phyloP scores from a whole-genome alignment of 2,797 vertebrate genomes.

The Enteromius thamalakanensis region DNA sequence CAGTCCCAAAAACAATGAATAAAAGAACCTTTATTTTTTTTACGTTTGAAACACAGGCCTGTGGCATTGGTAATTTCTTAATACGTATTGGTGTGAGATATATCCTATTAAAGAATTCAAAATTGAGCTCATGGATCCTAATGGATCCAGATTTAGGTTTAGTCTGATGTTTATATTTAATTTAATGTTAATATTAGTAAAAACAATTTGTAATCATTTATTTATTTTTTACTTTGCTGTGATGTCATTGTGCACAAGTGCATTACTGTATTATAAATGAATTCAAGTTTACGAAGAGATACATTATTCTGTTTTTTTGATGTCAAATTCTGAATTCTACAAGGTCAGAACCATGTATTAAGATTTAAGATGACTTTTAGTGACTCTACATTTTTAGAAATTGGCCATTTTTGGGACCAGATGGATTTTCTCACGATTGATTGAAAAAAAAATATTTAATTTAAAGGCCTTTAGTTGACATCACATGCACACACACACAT shows the following conservation, averaged over 20 bases:
- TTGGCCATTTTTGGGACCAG: not conserved
- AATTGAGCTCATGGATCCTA: no score
- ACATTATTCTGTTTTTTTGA: not conserved
- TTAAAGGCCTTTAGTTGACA: constrained; percentile 45
- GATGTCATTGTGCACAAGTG: not conserved
- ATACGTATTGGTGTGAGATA: no score
- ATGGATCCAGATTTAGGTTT: not conserved
- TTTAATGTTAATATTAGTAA: constrained; percentile 9
- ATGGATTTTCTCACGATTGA: not conserved
- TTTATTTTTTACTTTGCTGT: not conserved
- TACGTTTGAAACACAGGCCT: no score
- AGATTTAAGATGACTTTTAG: not conserved
- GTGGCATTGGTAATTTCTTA: no score
- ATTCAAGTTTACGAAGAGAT: not conserved
- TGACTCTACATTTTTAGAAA: not conserved
- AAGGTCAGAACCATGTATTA: not conserved
- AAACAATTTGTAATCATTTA: not conserved
- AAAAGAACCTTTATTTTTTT: no score
- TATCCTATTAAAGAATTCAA: no score
- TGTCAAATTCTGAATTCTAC: not conserved
- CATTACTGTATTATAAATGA: not conserved
- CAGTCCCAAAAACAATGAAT: no score
- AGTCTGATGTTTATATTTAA: not conserved
- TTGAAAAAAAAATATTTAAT: constrained; percentile 21
- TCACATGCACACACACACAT: constrained; percentile 29